Conservation (phyloP, 2,888 invertebrate genomes). For the Ophraella communa region DNA sequence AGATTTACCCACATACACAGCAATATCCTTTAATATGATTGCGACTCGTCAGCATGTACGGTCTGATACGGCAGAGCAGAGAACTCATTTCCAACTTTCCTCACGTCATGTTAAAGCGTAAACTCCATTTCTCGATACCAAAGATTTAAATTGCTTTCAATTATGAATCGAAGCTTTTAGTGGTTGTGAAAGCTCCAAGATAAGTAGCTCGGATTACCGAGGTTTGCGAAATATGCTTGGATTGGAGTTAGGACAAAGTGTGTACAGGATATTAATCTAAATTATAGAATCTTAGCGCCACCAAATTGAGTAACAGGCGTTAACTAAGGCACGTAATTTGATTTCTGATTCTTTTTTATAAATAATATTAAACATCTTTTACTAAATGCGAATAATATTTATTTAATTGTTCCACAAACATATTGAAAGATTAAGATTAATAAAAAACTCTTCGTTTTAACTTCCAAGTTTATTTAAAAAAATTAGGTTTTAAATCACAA, state of each 20-base stretch:
- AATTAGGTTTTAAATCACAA: too few relatives aligned
- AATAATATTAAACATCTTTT: too few relatives aligned
- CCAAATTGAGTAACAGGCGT: neutral
- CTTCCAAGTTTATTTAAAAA: too few relatives aligned
- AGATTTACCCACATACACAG: too few relatives aligned
- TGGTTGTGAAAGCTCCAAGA: constrained; percentile 8
- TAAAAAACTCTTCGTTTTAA: too few relatives aligned
- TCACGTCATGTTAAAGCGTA: constrained; percentile 3
- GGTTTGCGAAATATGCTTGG: constrained; percentile 5
- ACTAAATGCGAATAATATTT: too few relatives aligned
- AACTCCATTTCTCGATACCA: constrained; percentile 10
- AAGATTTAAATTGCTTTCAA: constrained; percentile 10
- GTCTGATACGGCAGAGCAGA: neutral
- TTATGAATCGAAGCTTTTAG: constrained; percentile 12
- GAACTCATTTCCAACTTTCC: constrained; percentile 5
- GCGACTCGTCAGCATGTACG: neutral
- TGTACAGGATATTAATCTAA: neutral
- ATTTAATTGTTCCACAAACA: too few relatives aligned
- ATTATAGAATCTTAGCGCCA: neutral
- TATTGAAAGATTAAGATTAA: too few relatives aligned
- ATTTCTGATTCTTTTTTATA: too few relatives aligned
- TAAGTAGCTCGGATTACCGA: constrained; percentile 10
- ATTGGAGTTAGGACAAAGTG: neutral
- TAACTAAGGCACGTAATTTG: neutral
- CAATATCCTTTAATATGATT: neutral